Base-by-base conservation (phyloP, 1,140 invertebrate species). In the Aphelinus certus region DNA sequence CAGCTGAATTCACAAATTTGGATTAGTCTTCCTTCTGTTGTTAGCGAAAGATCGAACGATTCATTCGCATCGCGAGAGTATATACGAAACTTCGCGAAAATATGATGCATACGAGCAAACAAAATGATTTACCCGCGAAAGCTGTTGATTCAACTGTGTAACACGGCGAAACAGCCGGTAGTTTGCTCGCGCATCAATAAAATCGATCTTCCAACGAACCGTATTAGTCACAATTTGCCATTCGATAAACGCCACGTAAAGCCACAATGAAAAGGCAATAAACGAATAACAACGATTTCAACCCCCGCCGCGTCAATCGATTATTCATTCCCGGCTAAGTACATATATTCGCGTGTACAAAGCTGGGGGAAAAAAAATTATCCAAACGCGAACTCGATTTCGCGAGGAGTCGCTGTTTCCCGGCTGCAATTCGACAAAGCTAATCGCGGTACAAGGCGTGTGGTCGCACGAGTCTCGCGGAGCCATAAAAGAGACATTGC, bases 241-340 rank as follows among this genome's bases (percentile, higher is more conserved):
- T 43, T 60, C 51, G 51, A 26, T 56, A 56, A 67, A 46, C 26
- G 42, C 49, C 4, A 67, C 56, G 56, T 51, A 51, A 55, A 67
- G 46, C 56, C 46, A 53, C 55, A 62, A 62, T 26, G 43, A 71
- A 43, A 1, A 9, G 26, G 1, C 47, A 62, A 71, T 67, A 67
- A 67, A 67, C 10, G 53, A 7, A n/a, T 5, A 10, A 45, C 48
- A 55, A 48, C 47, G 57, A 70, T 70, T 51, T 58, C 55, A 55
- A 71, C n/a, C 3, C 7, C 42, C 49, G 62, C 49, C 26, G 26
- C 26, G 26, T 56, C 63, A 53, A 63, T 63, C 58, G 49, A 55
- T 71, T 49, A 60, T 71, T 55, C 43, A 9, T 10, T 10, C 10
- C 4, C 26, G 26, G 26, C 26, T 26, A 26, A 26, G 26, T 26